These are phyloP conservation scores for Baryphthengus martii DNA, from an alignment of 2,113 vertebrate genomes.

Conservation along the genomic window DNA sequence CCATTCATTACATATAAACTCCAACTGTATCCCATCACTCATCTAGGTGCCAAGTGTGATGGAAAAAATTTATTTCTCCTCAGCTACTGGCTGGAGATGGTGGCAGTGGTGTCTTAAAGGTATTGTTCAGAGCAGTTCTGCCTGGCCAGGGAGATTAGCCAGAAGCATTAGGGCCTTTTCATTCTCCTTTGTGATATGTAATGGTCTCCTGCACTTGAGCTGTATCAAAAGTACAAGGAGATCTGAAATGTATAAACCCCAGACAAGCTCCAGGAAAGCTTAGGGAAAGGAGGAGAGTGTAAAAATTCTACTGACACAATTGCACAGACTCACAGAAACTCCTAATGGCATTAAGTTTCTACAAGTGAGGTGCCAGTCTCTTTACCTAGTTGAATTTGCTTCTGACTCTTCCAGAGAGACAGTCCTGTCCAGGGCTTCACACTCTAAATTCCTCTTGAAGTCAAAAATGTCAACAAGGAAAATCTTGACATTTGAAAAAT, in stretches of 20 bases:
- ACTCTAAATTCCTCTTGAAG: not conserved
- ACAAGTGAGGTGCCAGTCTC: not conserved
- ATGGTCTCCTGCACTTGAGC: not conserved
- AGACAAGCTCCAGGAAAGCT: not conserved
- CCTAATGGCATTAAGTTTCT: not conserved
- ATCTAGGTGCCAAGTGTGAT: not conserved
- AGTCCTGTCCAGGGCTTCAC: not conserved
- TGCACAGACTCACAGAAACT: not conserved
- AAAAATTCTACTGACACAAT: not conserved
- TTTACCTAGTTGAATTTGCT: not conserved
- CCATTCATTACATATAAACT: not conserved
- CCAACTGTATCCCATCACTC: not conserved
- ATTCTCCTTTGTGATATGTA: not conserved
- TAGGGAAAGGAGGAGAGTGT: accelerated
- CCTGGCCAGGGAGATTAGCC: not conserved
- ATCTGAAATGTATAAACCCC: not conserved
- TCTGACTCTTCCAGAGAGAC: not conserved
- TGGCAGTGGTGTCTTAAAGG: not conserved
- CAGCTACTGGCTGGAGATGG: not conserved
- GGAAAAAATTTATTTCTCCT: not conserved
- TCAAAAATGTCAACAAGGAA: not conserved
- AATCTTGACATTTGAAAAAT: not conserved
- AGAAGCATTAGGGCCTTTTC: not conserved
- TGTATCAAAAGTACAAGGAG: not conserved
- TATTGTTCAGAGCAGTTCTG: not conserved